Base-by-base conservation (phyloP, 1,140 invertebrate genomes). In the Hyphantria cunea region DNA sequence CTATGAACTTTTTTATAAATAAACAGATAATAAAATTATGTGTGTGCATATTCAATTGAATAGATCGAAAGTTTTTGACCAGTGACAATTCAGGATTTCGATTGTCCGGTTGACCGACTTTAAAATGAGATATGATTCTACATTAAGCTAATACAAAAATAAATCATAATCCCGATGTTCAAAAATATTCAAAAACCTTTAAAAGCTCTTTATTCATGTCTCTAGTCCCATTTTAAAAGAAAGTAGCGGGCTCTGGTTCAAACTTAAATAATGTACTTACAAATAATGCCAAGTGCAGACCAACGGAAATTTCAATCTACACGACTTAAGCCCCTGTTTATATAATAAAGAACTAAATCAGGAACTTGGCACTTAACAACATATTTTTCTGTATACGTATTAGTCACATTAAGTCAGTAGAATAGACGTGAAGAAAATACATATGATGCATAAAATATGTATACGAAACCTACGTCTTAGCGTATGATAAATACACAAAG, bases 271-370 rank as follows among this genome's bases (percentile, higher is more conserved):
- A 25, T 25, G 5, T 25, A 25, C 17, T 25, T 25, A 25, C 17
- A 25, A 25, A 25, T 25, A 25, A 25, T 25, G 5, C 17, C 17
- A 25, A 25, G 17, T 25, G 17, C 5, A 25, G 17, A 70, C 70
- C 81, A 74, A 72, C 82, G 85, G 85, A 89, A 82, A 84, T 77
- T 76, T 70, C 85, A 86, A 88, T 89, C 86, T 81, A 55, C 80
- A 34, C 73, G 76, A 80, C 73, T 81, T 75, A 63, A 48, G 56
- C 44, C 78, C n/a, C 80, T 72, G 76, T 85, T 86, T 72, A 81
- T 62, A 71, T 79, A 85, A 87, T 86, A 69, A 86, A 62, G 69
- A 71, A 78, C 72, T 68, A 72, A 67, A 76, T 72, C 82, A 80
- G 80, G 79, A 83, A 79, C 81, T 72, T 48, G 54, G 70, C 78